phyloP scores from a whole-genome alignment of 35 echinoderm and acorn worm genomes.

The Amphiura filiformis region DNA sequence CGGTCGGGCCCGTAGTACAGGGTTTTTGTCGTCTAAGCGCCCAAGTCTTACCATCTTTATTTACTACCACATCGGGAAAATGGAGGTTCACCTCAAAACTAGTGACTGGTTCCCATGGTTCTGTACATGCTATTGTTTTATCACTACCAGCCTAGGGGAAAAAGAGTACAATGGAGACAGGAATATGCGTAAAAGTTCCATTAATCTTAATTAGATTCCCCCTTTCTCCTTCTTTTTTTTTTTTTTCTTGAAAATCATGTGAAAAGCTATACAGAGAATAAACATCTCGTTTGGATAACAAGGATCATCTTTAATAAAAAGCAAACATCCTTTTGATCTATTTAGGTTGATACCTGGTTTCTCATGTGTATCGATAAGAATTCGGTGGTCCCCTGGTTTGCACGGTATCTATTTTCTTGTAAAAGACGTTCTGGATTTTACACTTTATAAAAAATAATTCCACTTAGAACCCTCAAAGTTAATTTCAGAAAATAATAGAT shows the following conservation, averaged over 20 bases:
- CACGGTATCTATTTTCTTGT: no score
- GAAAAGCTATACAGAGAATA: neutral
- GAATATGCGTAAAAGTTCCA: neutral
- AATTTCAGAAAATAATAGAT: no score
- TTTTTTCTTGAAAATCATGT: neutral
- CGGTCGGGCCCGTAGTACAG: no score
- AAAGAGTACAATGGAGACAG: neutral
- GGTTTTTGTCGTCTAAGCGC: no score
- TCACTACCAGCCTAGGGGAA: neutral
- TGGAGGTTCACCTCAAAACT: slow-evolving; percentile 31
- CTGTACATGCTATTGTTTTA: slow-evolving; percentile 26
- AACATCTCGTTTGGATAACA: neutral
- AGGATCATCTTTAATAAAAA: neutral
- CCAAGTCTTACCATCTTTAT: slow-evolving; percentile 45
- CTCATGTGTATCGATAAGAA: no score
- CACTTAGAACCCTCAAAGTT: no score
- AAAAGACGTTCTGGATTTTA: no score
- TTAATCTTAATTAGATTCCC: neutral
- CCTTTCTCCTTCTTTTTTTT: neutral
- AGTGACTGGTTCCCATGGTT: slow-evolving; percentile 25
- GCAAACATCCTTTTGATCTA: neutral
- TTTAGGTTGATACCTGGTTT: no score
- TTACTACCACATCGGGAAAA: slow-evolving; percentile 59
- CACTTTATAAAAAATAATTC: no score
- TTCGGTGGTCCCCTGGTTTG: no score